phyloP scores from a whole-genome alignment of 2,797 vertebrate genomes.

The Phataginus tricuspis region DNA sequence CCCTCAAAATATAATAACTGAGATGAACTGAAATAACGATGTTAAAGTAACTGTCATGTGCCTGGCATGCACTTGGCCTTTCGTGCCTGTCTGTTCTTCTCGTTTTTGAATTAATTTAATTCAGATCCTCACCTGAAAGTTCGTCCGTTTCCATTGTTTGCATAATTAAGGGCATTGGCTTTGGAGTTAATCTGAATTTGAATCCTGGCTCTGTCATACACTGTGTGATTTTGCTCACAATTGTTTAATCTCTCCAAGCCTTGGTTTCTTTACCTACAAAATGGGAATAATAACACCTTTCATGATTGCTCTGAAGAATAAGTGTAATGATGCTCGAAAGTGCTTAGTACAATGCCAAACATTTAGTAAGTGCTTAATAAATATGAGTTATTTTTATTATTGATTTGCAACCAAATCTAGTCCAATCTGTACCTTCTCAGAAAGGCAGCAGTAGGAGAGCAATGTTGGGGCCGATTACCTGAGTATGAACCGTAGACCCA shows the following conservation, averaged over 20 bases:
- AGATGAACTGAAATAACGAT: slow-evolving; percentile 16
- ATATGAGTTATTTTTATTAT: neutral
- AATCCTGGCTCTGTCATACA: neutral
- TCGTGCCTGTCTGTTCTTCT: neutral
- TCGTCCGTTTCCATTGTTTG: neutral
- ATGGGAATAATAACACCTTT: neutral
- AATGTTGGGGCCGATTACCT: neutral
- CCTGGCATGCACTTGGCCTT: neutral
- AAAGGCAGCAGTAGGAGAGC: neutral
- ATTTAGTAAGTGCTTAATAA: neutral
- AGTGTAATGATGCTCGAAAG: neutral
- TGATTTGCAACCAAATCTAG: neutral
- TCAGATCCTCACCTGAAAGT: neutral
- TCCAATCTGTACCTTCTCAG: neutral
- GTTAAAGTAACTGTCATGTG: neutral
- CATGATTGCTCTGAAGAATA: neutral
- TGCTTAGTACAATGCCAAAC: neutral
- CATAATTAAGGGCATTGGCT: neutral
- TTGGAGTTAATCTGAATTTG: slow-evolving; percentile 8
- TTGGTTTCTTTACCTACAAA: neutral
- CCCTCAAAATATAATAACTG: neutral
- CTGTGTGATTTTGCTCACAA: neutral
- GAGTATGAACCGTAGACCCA: neutral
- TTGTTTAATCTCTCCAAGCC: neutral
- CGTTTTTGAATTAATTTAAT: neutral